Evolutionary conservation across 2,797 vertebrate genomes (phyloP), one percentile per base, ranked within the genome.

Genomic region (Parauchenoglanis punctatus): DNA sequence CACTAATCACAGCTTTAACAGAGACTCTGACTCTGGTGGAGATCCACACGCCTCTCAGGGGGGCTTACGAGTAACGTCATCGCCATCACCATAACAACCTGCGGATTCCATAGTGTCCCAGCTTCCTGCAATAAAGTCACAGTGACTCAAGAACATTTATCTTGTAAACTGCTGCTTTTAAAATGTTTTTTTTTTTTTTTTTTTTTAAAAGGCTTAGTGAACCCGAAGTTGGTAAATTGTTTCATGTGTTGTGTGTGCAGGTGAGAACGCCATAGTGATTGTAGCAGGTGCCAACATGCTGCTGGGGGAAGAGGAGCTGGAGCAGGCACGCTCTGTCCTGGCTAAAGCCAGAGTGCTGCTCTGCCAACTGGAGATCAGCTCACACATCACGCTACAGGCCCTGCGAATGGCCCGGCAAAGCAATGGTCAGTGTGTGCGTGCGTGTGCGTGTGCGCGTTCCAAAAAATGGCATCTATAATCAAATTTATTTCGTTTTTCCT

Each of bases 261-360:
- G 98, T 91, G 96, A 99, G 94, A 99, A 99, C 84, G 96, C 97
- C 93, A 98, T 99, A 75, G 96, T 99, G 88, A 98, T 99, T 44
- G 97, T 99, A 86, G 97, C 98, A 7, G 98, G 98, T 90, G 98
- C 98, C 90, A 99, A 99, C 93, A 94, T 99, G 93, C 94, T 98
- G 92, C 94, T 99, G 92, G 95, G 94, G 87, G 87, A 59, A 13
- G 94, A 96, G 89, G 97, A 98, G 88, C 95, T 99, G 89, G 95
- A 92, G 87, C 84, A 88, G 44, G 96, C 96, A 88, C 95, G 95
- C 70, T 90, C 92, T 73, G 93, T 94, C 86, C 95, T 99, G 89
- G 87, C 85, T 84, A 93, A 91, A 80, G 95, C 97, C 87, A 98
- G 95, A 95, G 97, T 99, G 25, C 86, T 99, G 89, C 92, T 98